Evolutionary conservation across 2,888 invertebrate genomes (phyloP).

Genomic region (Amphipyra berbera): DNA sequence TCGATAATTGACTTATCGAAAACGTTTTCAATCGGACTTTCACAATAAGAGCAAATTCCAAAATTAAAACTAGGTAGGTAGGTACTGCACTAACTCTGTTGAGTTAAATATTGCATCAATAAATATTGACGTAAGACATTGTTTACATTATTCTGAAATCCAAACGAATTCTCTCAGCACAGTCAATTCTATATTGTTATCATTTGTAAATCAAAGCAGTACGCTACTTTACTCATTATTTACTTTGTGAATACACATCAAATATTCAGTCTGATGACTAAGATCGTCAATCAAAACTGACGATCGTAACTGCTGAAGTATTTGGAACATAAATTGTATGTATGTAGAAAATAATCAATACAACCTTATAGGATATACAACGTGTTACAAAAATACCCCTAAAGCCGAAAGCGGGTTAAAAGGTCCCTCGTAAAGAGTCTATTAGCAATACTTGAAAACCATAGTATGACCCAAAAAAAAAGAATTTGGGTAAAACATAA

Average conservation of each 20-base stretch:
- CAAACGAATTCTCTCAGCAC: slow-evolving; percentile 33
- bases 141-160: slow-evolving; percentile 33
- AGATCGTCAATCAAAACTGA: slow-evolving; percentile 40
- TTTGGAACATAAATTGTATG: too few species aligned
- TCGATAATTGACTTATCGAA: too few species aligned
- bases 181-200: slow-evolving; percentile 36
- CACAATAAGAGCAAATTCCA: neutral
- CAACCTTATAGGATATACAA: too few species aligned
- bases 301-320: slow-evolving; percentile 9
- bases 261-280: slow-evolving; percentile 44
- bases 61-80: neutral
- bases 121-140: slow-evolving; percentile 29
- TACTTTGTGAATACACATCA: slow-evolving; percentile 35
- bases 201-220: slow-evolving; percentile 39
- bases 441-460: too few species aligned
- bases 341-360: too few species aligned
- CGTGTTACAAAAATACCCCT: too few species aligned
- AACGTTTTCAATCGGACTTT: too few species aligned
- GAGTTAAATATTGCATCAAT: slow-evolving; percentile 24
- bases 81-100: neutral
- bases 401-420: too few species aligned
- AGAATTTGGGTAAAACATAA: too few species aligned
- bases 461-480: too few species aligned
- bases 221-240: slow-evolving; percentile 42
- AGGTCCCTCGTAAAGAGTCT: too few species aligned